phyloP scores from a whole-genome alignment of 37 sponge, comb jelly and placozoan genomes.

The Geodia barretti region DNA sequence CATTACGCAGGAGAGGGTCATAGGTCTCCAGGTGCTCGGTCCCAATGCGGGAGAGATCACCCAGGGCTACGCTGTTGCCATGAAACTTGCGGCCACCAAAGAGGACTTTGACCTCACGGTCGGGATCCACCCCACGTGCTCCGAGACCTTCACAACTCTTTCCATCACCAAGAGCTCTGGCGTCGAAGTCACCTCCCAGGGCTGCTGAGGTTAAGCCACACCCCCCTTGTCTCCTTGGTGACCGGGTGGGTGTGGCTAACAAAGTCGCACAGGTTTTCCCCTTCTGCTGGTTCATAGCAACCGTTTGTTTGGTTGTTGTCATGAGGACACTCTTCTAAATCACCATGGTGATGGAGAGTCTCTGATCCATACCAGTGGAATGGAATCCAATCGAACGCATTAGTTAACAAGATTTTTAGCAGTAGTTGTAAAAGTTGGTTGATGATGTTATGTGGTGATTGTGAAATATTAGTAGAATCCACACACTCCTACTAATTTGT shows the following conservation, averaged over 20 bases:
- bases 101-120: conserved; percentile 91
- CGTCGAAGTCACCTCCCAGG: conserved; percentile 46
- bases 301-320: conserved; percentile 6
- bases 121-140: conserved; percentile 97
- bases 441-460: no score
- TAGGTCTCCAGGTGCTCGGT: conserved; percentile 89
- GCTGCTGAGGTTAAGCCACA: conserved; percentile 99
- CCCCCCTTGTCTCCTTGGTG: no score
- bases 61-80: conserved; percentile 93
- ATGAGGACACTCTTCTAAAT: conserved; percentile 22
- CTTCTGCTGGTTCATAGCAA: neutral
- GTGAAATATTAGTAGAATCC: no score
- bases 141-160: conserved; percentile 93
- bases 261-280: neutral
- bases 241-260: no score
- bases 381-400: no score
- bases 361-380: neutral
- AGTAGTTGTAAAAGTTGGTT: no score
- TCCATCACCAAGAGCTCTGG: conserved; percentile 84
- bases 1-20: conserved; percentile 73
- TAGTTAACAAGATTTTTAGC: no score
- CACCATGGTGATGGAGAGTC: conserved; percentile 22
- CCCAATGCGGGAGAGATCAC: conserved; percentile 99
- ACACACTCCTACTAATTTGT: no score
- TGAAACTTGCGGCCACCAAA: conserved; percentile 91